Evolutionary conservation across 30 jellyfish, hydroid and myxozoan species (phyloP).

Genomic region (Hydractinia symbiolongicarpus): DNA sequence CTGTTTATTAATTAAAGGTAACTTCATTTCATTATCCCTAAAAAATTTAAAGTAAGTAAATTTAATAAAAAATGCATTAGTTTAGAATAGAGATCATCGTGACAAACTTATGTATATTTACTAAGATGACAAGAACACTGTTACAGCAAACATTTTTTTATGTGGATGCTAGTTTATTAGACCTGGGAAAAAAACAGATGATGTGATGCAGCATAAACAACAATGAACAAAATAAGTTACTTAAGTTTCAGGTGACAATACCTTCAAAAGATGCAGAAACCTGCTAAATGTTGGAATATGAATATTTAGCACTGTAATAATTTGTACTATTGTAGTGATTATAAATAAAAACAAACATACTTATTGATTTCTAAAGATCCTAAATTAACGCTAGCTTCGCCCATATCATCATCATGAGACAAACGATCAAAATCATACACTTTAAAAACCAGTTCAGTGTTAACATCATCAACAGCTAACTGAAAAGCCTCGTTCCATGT

Average conservation of each 20-base stretch:
- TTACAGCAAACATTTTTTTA: too few relatives aligned
- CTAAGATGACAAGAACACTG: neutral
- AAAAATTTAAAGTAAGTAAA: neutral
- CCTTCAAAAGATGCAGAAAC: too few relatives aligned
- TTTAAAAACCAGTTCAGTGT: conserved; percentile 65
- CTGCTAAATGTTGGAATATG: too few relatives aligned
- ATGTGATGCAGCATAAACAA: too few relatives aligned
- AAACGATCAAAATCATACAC: conserved; percentile 90
- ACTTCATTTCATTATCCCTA: conserved; percentile 46
- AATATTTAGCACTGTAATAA: too few relatives aligned
- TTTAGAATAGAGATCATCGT: too few relatives aligned
- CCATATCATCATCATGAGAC: conserved; percentile 89
- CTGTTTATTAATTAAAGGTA: conserved; percentile 61
- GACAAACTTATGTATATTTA: too few relatives aligned
- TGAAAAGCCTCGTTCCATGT: conserved; percentile 79
- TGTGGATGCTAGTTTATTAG: too few relatives aligned
- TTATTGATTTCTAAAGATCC: conserved; percentile 60
- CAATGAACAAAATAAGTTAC: too few relatives aligned
- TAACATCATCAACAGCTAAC: conserved; percentile 62
- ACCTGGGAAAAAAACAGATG: too few relatives aligned
- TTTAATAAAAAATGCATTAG: neutral
- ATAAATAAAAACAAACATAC: conserved; percentile 28
- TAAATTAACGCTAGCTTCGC: conserved; percentile 58
- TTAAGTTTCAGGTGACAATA: too few relatives aligned
- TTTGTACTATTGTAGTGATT: neutral